Percentiles rank a stretch among this genome's conserved stretches.
phyloP scores from a whole-genome alignment of 2,888 invertebrate species.

The Poecilus cupreus region DNA sequence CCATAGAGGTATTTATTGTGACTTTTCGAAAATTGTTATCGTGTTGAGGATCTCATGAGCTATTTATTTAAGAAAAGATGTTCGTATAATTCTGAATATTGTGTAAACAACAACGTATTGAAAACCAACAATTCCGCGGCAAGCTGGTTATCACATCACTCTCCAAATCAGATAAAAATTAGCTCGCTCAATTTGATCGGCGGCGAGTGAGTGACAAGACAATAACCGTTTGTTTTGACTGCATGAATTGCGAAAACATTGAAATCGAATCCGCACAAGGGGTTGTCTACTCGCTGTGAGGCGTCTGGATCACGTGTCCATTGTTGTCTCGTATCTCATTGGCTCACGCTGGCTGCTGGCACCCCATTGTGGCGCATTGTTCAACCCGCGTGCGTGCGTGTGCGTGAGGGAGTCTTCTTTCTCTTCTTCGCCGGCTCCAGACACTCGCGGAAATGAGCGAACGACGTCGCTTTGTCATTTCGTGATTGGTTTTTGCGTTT shows the following conservation, averaged over 20 bases:
- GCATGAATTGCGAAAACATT: constrained; percentile 52
- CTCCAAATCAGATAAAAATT: constrained; percentile 47
- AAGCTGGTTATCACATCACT: neutral
- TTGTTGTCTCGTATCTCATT: constrained; percentile 56
- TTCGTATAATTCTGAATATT: neutral
- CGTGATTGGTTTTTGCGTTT: constrained; percentile 38
- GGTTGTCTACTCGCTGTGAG: constrained; percentile 18
- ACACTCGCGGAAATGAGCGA: constrained; percentile 56
- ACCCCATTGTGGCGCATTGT: constrained; percentile 52
- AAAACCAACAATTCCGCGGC: neutral
- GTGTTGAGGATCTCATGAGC: too few species aligned
- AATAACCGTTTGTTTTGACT: constrained; percentile 49
- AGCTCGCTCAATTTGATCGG: constrained; percentile 41
- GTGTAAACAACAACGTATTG: neutral
- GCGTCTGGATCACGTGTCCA: constrained; percentile 55
- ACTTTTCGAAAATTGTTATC: too few species aligned
- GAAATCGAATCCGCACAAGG: constrained; percentile 48
- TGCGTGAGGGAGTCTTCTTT: constrained; percentile 4
- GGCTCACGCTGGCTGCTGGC: constrained; percentile 42
- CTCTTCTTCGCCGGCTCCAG: neutral
- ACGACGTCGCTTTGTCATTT: constrained; percentile 52
- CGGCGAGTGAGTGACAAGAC: constrained; percentile 41
- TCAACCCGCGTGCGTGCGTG: constrained; percentile 13
- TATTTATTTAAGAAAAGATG: neutral
- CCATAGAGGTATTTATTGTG: too few species aligned